These are phyloP conservation scores for Galeruca laticollis DNA, from an alignment of 2,888 invertebrate genomes.

Conservation along the genomic window DNA sequence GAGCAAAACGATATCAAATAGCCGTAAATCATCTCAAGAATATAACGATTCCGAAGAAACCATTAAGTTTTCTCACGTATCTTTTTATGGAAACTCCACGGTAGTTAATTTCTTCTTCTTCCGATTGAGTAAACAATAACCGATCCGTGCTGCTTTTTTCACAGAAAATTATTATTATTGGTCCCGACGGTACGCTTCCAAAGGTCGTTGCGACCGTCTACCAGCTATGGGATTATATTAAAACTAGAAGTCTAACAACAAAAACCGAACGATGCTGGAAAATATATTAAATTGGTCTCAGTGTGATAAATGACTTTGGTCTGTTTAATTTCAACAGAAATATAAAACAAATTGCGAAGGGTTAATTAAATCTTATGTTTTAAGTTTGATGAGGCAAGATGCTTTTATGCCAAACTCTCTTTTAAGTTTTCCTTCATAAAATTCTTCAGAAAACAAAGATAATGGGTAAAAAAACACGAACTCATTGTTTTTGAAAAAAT, in stretches of 20 bases:
- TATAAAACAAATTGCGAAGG: background rate
- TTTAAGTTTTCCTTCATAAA: too few relatives aligned
- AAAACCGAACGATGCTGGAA: background rate
- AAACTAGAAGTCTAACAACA: slow-evolving; percentile 7
- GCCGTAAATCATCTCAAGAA: slow-evolving; percentile 1
- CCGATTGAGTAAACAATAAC: slow-evolving; percentile 27
- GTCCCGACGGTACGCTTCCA: slow-evolving; percentile 23
- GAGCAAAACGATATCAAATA: background rate
- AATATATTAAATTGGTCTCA: background rate
- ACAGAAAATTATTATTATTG: slow-evolving; percentile 28
- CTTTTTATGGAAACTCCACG: slow-evolving; percentile 21
- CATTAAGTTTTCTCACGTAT: slow-evolving; percentile 27
- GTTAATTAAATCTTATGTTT: too few relatives aligned
- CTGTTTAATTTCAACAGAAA: background rate
- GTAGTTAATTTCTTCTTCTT: slow-evolving; percentile 28
- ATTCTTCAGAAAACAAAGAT: too few relatives aligned
- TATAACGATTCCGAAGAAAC: slow-evolving; percentile 12
- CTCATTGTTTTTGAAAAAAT: too few relatives aligned
- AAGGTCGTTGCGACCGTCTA: slow-evolving; percentile 16
- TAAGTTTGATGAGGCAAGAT: too few relatives aligned
- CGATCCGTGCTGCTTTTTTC: slow-evolving; percentile 21
- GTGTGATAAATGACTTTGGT: background rate
- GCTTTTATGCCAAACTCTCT: too few relatives aligned
- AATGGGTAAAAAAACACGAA: too few relatives aligned
- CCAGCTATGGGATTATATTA: slow-evolving; percentile 16